Evolutionary conservation across 2,113 vertebrate species (phyloP).

Genomic region (Anguilla rostrata): DNA sequence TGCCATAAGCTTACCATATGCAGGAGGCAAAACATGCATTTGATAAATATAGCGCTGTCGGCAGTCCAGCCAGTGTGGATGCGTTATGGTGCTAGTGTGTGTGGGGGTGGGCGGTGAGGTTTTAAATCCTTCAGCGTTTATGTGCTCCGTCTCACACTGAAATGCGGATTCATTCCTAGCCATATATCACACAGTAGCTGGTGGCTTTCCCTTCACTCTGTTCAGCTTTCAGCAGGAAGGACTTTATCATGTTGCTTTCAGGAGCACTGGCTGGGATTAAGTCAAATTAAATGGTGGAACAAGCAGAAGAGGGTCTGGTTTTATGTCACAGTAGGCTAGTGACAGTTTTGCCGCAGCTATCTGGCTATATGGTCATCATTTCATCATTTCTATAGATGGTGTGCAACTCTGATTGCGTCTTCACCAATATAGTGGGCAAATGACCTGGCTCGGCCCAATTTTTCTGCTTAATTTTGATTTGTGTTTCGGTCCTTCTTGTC

Average conservation of each 20-base stretch:
- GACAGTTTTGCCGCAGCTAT: no score
- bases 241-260: neutral
- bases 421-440: no score
- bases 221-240: neutral
- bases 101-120: neutral
- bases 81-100: neutral
- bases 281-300: neutral
- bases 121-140: slow-evolving; percentile 2
- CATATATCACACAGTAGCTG: neutral
- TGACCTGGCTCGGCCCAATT: no score
- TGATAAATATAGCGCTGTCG: neutral
- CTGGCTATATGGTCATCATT: no score
- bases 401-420: no score
- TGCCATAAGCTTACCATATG: slow-evolving; percentile 24
- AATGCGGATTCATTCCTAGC: neutral
- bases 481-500: no score
- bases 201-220: neutral
- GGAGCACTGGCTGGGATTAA: neutral
- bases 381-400: no score
- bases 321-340: neutral
- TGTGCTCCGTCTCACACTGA: neutral
- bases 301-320: neutral
- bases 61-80: neutral
- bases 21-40: neutral
- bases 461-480: no score